Evolutionary conservation across 2,888 invertebrate species (phyloP), one percentile per base, ranked within the genome.

Genomic region (Acholoe squamosa): DNA sequence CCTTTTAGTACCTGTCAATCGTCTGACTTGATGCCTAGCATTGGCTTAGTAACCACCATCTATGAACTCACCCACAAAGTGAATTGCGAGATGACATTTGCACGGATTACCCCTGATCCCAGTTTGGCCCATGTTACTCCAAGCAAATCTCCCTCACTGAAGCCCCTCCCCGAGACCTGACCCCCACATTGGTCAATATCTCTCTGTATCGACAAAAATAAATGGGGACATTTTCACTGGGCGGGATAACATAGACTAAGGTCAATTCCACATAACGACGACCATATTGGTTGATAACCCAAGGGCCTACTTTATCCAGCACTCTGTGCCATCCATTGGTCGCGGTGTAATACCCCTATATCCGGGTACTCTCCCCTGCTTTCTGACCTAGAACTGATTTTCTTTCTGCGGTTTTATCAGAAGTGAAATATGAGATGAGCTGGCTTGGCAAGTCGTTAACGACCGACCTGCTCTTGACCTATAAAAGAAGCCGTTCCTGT

Each of bases 391-490:
- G 3, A 43, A 43, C 43, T 43, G 14, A 14, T 61, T 61, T 61
- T 61, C n/a, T 61, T 61, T 61, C 19, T 19, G 61, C 3, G 61
- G 61, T n/a, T n/a, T 61, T 61, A 61, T 61, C 61, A 61, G 61
- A n/a, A 61, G n/a, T 61, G 61, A 61, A 61, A 61, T 61, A n/a
- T 61, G 61, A 61, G 61, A n/a, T 61, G 22, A 61, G 61, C 22
- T 61, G 61, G 19, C 61, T 61, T n/a, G n/a, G 61, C 61, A n/a
- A 19, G n/a, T 61, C 19, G 19, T 61, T 61, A 61, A 61, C 61
- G 61, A 61, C 61, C 19, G 61, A 61, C 12, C 61, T 61, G 7
- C 61, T n/a, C 61, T n/a, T n/a, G n/a, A n/a, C 19, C 61, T n/a
- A 61, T 61, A 61, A n/a, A 43, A 61, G 61, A 14, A 61, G 61